Conservation (phyloP, 2,113 vertebrate species). For the Herpetotheres cachinnans region DNA sequence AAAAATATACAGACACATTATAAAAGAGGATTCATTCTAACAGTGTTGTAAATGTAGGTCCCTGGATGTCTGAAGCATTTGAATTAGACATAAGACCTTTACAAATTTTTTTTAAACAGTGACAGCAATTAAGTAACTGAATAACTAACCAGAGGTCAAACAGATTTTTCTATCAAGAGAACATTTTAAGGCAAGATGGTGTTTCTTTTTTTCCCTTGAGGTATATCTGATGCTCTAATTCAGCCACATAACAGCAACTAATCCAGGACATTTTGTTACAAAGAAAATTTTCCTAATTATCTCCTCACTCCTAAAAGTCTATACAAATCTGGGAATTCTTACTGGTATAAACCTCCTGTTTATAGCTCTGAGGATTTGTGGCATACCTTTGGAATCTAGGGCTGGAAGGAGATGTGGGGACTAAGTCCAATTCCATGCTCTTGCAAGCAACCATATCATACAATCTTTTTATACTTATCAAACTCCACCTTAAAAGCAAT, state of each 20-base stretch:
- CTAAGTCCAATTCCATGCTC: neutral
- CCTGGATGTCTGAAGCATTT: neutral
- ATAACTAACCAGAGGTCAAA: neutral
- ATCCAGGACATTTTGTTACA: neutral
- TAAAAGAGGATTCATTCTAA: neutral
- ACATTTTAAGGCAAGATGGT: neutral
- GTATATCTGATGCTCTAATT: neutral
- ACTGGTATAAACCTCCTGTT: neutral
- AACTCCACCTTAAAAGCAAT: constrained; percentile 27
- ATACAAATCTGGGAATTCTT: neutral
- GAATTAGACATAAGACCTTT: neutral
- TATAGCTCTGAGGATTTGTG: neutral
- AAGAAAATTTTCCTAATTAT: neutral
- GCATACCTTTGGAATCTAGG: neutral
- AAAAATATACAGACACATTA: neutral
- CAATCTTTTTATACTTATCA: neutral
- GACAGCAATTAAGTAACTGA: neutral
- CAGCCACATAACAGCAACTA: neutral
- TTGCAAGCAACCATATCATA: neutral
- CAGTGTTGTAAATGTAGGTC: neutral
- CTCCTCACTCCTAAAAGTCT: neutral
- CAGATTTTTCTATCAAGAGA: neutral
- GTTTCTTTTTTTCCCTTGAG: neutral
- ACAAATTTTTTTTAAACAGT: neutral
- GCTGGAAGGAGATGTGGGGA: neutral